phyloP scores from a whole-genome alignment of 1,140 invertebrate species.

The Trichonephila clavipes region DNA sequence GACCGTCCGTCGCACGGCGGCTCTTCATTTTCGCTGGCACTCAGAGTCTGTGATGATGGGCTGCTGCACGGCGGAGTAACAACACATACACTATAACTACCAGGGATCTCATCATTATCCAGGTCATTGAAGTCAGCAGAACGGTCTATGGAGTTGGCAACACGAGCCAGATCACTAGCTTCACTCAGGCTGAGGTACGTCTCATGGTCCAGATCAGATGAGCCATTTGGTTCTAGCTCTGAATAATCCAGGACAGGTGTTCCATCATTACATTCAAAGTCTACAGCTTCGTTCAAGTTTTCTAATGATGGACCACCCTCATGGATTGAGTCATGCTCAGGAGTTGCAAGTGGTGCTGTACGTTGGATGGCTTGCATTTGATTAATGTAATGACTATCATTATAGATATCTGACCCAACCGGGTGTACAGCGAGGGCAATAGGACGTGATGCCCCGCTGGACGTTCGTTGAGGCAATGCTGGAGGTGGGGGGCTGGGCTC shows the following conservation, averaged over 20 bases:
- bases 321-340: slow-evolving; percentile 84
- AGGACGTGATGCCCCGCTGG: slow-evolving; percentile 69
- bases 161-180: slow-evolving; percentile 63
- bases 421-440: slow-evolving; percentile 54
- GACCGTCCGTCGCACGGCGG: slow-evolving; percentile 59
- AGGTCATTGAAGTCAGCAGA: slow-evolving; percentile 17
- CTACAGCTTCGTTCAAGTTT: slow-evolving; percentile 78
- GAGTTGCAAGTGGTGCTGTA: slow-evolving; percentile 84
- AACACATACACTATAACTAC: slow-evolving; percentile 67
- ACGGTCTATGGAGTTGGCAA: slow-evolving; percentile 57
- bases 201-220: slow-evolving; percentile 69
- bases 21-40: slow-evolving; percentile 75
- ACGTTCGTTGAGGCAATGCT: slow-evolving; percentile 49
- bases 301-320: slow-evolving; percentile 81
- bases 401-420: slow-evolving; percentile 7
- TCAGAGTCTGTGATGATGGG: slow-evolving; percentile 75
- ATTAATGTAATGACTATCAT: slow-evolving; percentile 77
- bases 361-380: slow-evolving; percentile 77
- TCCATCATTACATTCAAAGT: slow-evolving; percentile 63
- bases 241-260: slow-evolving; percentile 50
- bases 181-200: slow-evolving; percentile 70
- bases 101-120: slow-evolving; percentile 55
- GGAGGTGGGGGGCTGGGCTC: slow-evolving; percentile 70
- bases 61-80: slow-evolving; percentile 69
- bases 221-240: slow-evolving; percentile 19